Evolutionary conservation across 2,797 vertebrate species (phyloP).

Genomic region (Botia almorhae): DNA sequence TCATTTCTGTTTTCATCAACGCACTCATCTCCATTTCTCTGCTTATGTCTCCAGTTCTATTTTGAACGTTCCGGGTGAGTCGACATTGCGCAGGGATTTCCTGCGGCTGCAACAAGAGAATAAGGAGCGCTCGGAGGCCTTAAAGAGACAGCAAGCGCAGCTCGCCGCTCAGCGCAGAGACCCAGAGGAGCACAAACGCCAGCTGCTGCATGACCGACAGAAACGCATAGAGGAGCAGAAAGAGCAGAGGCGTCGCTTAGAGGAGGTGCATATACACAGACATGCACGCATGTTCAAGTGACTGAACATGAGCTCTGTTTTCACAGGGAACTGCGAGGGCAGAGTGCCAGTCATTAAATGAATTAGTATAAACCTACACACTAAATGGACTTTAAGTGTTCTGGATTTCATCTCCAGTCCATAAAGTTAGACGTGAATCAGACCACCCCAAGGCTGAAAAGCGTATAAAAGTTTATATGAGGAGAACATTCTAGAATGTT

Average conservation of each 20-base stretch:
- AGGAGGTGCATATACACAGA: conserved; percentile 78
- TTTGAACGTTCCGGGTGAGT: conserved; percentile 92
- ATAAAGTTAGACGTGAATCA: conserved; percentile 6
- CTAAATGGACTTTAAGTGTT: background rate
- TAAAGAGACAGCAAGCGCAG: conserved; percentile 87
- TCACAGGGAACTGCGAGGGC: background rate
- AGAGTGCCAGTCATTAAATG: background rate
- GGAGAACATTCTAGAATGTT: background rate
- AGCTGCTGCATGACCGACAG: conserved; percentile 89
- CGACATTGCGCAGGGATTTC: conserved; percentile 89
- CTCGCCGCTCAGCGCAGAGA: conserved; percentile 86
- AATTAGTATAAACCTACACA: background rate
- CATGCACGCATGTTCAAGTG: background rate
- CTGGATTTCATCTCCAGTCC: background rate
- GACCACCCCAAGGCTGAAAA: background rate
- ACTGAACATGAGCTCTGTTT: background rate
- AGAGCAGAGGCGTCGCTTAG: conserved; percentile 88
- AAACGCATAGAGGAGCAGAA: conserved; percentile 93
- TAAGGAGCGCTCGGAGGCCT: conserved; percentile 88
- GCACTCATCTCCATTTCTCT: background rate
- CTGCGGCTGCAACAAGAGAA: conserved; percentile 93
- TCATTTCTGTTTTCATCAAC: background rate
- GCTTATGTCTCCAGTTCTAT: conserved; percentile 81
- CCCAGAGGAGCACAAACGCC: conserved; percentile 89
- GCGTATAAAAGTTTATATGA: background rate